Evolutionary conservation across 2,888 invertebrate species (phyloP).

Genomic region (Eurytoma adleriae): DNA sequence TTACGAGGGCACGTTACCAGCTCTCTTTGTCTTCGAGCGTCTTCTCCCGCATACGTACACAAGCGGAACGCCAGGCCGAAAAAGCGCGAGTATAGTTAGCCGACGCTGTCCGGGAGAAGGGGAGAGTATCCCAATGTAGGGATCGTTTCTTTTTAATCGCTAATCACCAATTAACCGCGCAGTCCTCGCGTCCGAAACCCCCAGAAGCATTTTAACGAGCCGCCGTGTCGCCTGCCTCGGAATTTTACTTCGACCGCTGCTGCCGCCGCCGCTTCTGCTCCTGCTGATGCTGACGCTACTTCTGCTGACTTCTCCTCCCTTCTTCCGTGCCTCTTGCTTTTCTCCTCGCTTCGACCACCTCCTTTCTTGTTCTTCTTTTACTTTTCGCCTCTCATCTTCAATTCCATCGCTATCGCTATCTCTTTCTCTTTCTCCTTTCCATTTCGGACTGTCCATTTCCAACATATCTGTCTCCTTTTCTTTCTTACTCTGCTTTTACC

Average conservation of each 20-base stretch:
- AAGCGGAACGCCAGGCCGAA: constrained; percentile 48
- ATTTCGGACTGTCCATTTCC: constrained; percentile 53
- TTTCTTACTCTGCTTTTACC: constrained; percentile 37
- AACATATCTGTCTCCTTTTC: constrained; percentile 47
- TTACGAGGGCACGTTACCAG: constrained; percentile 59
- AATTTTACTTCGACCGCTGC: constrained; percentile 71
- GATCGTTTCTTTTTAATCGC: constrained; percentile 75
- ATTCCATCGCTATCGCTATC: constrained; percentile 51
- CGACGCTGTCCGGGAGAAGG: constrained; percentile 18
- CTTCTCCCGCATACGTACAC: constrained; percentile 13
- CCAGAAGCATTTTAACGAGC: constrained; percentile 76
- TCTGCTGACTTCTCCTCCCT: constrained; percentile 48
- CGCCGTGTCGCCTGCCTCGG: constrained; percentile 73
- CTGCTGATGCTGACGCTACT: constrained; percentile 46
- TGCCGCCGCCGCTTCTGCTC: constrained; percentile 23
- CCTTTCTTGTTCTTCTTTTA: constrained; percentile 38
- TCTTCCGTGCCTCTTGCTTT: constrained; percentile 37
- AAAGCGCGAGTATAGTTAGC: constrained; percentile 57
- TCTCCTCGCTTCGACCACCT: constrained; percentile 1
- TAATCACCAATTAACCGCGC: constrained; percentile 75
- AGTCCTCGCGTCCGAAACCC: constrained; percentile 74
- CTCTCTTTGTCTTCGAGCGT: constrained; percentile 38
- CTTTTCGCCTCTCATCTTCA: constrained; percentile 57
- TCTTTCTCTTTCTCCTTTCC: constrained; percentile 47
- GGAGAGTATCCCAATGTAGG: constrained; percentile 55